Base-by-base conservation (phyloP, 2,797 vertebrate genomes). In the Gambusia yucatana region DNA sequence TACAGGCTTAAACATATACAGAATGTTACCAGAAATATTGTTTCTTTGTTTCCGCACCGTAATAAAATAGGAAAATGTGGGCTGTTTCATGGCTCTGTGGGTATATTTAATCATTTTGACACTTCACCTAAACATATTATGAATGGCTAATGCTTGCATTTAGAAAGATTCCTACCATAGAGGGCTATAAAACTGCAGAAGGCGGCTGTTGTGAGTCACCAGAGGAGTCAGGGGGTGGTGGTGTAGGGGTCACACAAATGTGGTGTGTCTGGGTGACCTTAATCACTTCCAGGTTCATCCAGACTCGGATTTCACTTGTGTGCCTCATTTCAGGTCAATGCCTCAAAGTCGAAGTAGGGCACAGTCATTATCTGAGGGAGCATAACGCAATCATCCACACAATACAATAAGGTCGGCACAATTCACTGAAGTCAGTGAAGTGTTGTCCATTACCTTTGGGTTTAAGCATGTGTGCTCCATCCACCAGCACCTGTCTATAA, bases 301-400 rank as follows among this genome's bases (percentile, higher is more conserved):
- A 81, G 85, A 92, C 93, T 96, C 93, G 67, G 92, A 93, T 96
- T 96, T 95, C 95, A 96, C 94, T 95, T 89, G 93, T 94, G 89
- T 82, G 92, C 93, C 93, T 96, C 95, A 94, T 95, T 96, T 96
- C 95, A 96, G 95, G 95, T 96, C 96, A 96, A 89, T 92, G 95
- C 91, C 93, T 95, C 94, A 95, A 96, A 96, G 95, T 95, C 95
- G 95, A 95, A 95, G 92, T 95, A 96, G 95, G 94, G 91, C 93
- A 93, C 87, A 95, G 93, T 95, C 95, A 96, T 96, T 96, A 96
- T 95, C 94, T 94, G 87, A 86, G 91, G 92, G 92, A 95, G 94
- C 92, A 93, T 94, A 94, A 93, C 93, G 93, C 95, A 96, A 96
- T 96, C 95, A 95, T 94, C 94, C 93, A 84, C 92, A 96, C 95